Evolutionary conservation across 2,888 invertebrate genomes (phyloP), one percentile per base, ranked within the genome.

Genomic region (Platycheirus rosarum): DNA sequence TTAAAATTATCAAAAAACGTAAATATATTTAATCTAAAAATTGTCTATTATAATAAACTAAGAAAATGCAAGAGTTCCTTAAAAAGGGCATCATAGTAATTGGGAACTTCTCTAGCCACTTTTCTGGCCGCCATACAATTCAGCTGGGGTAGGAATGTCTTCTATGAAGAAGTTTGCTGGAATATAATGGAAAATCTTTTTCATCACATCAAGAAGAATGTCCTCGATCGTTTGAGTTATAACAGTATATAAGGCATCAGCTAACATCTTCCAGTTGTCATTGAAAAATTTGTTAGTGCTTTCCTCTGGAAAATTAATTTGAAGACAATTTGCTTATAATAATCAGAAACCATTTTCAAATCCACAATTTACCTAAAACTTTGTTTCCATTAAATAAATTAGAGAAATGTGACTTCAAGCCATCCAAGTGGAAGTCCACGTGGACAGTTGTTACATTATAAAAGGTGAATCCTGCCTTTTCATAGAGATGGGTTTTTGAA

Each of bases 321-420:
- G 2, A 23, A 23, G 3, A 23, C 6, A 23, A 4, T 23, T 23
- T 6, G 6, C 6, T n/a, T n/a, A n/a, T n/a, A n/a, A n/a, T n/a
- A n/a, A n/a, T n/a, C n/a, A n/a, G 2, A 13, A 26, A 37, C 0
- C 7, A 9, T 18, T 13, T 40, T 44, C n/a, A 0, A 11, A 23
- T 2, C 1, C 5, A 11, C 6, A 23, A 35, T 91, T 90, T 89
- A 95, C 95, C 95, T 79, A 95, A 90, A 69, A 94, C 92, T 87
- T 94, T 93, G 77, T 94, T 93, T 69, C 95, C 95, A 86, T 95
- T 94, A 85, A 95, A 95, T 26, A 95, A 90, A 89, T 95, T 95
- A 44, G 94, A 93, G 92, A 95, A 93, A 84, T 94, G 91, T 46
- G 95, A 91, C 88, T 92, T 93, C 9, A 95, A 89, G 11, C 94